These are phyloP conservation scores for Polydrusus cervinus DNA, from an alignment of 2,888 invertebrate genomes.

Conservation along the genomic window DNA sequence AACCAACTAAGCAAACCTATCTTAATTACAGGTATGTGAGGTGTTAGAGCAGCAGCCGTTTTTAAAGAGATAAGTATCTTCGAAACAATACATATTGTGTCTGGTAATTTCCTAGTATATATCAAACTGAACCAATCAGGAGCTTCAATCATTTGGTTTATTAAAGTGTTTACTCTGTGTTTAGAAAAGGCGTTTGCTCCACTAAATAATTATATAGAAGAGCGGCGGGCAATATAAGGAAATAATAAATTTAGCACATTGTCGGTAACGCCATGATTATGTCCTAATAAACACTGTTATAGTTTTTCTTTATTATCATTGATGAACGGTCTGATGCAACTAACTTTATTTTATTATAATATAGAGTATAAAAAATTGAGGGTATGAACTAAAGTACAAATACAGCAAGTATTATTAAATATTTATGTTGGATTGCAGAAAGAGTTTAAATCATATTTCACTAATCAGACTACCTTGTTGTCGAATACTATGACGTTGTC, in stretches of 20 bases:
- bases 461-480: too few relatives aligned
- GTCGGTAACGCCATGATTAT: conserved; percentile 17
- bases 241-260: conserved; percentile 31
- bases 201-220: conserved; percentile 32
- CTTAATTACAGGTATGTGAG: conserved; percentile 28
- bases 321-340: background rate
- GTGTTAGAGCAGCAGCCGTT: conserved; percentile 14
- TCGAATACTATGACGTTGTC: too few relatives aligned
- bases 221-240: conserved; percentile 32
- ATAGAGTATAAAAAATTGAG: background rate
- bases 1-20: conserved; percentile 15
- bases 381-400: background rate
- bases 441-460: too few relatives aligned
- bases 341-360: background rate
- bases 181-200: conserved; percentile 41
- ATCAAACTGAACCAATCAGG: conserved; percentile 33
- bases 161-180: conserved; percentile 45
- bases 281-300: conserved; percentile 11
- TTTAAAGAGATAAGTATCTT: conserved; percentile 29
- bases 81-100: conserved; percentile 37
- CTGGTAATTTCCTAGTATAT: conserved; percentile 37
- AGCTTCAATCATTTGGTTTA: conserved; percentile 29
- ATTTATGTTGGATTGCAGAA: too few relatives aligned
- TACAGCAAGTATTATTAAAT: background rate
- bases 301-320: conserved; percentile 4